phyloP scores from a whole-genome alignment of 2,888 invertebrate genomes.

The Teinopalpus imperialis region DNA sequence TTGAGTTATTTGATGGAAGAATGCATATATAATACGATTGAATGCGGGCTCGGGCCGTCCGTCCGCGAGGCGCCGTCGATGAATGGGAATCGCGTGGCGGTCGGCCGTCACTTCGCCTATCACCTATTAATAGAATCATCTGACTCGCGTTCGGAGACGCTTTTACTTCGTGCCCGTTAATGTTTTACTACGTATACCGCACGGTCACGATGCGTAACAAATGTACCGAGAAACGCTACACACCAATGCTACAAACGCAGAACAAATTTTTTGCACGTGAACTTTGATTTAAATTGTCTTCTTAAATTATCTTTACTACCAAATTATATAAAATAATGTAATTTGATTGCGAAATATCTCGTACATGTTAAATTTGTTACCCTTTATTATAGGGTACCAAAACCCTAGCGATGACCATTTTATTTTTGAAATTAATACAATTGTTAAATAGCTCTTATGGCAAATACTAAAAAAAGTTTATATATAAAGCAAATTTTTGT shows the following conservation, averaged over 20 bases:
- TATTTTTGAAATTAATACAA: no score
- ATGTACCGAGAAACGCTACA: constrained; percentile 17
- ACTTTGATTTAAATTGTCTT: no score
- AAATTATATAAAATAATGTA: no score
- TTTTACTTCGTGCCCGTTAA: constrained; percentile 29
- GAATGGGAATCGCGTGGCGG: constrained; percentile 68
- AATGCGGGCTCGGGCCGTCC: constrained; percentile 61
- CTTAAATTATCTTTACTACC: no score
- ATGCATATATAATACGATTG: constrained; percentile 58
- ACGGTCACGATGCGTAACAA: constrained; percentile 20
- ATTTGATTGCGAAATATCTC: no score
- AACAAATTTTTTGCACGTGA: not conserved
- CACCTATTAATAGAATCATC: constrained; percentile 62
- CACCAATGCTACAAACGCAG: not conserved
- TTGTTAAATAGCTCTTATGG: no score
- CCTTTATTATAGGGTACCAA: no score
- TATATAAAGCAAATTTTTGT: no score
- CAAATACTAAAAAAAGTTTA: no score
- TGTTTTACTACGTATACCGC: constrained; percentile 23
- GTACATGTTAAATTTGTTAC: no score
- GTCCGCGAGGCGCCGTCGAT: constrained; percentile 52
- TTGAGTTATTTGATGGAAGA: constrained; percentile 34
- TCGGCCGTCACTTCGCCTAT: constrained; percentile 47
- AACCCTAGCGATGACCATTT: no score
- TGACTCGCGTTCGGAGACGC: constrained; percentile 40